A percentile compares a stretch with the other conserved stretches of the same genome.
phyloP scores from a whole-genome alignment of 2,888 invertebrate genomes.

The Orthosia gracilis region DNA sequence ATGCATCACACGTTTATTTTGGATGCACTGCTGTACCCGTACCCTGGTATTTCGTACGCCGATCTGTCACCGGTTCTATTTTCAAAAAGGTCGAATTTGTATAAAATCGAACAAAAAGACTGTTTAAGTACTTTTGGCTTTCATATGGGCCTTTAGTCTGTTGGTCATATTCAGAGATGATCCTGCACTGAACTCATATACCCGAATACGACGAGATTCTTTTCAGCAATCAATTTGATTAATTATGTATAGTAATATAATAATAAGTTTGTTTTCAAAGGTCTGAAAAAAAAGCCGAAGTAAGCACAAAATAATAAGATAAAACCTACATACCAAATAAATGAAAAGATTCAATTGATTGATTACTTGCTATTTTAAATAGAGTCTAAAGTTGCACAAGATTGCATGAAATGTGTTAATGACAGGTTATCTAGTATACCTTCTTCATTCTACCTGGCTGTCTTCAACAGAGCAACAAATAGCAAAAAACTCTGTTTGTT shows the following conservation, averaged over 20 bases:
- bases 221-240: slow-evolving; percentile 20
- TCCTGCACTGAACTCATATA: not conserved
- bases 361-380: slow-evolving; percentile 14
- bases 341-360: not conserved
- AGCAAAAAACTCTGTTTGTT: not conserved
- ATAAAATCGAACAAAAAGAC: slow-evolving; percentile 16
- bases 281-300: not conserved
- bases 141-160: not conserved
- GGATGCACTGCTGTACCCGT: not conserved
- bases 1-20: slow-evolving; percentile 21
- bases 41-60: not conserved
- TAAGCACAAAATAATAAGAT: slow-evolving; percentile 6
- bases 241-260: slow-evolving; percentile 25
- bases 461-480: not conserved
- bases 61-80: slow-evolving; percentile 34
- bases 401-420: slow-evolving; percentile 1
- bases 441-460: not conserved
- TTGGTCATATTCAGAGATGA: not conserved
- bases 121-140: not conserved
- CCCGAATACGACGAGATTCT: not conserved
- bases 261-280: slow-evolving; percentile 16
- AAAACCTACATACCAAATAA: not conserved
- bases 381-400: not conserved
- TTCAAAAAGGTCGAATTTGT: slow-evolving; percentile 35
- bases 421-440: slow-evolving; percentile 3